phyloP scores from a whole-genome alignment of 2,113 vertebrate species.

The Paramisgurnus dabryanus region DNA sequence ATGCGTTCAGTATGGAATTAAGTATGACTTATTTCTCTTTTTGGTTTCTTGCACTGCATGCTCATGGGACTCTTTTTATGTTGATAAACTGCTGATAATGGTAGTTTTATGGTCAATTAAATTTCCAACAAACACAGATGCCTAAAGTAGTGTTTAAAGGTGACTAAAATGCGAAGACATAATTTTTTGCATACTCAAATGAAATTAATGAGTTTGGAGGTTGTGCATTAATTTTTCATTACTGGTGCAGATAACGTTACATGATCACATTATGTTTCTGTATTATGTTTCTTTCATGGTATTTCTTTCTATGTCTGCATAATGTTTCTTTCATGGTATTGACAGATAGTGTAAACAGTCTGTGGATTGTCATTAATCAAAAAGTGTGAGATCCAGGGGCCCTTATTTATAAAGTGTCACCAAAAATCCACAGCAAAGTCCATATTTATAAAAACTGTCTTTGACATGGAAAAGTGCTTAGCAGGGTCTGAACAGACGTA shows the following conservation, averaged over 20 bases:
- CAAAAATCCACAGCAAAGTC: no score
- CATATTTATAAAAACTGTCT: no score
- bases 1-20: conserved; percentile 68
- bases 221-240: conserved; percentile 38
- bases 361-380: conserved; percentile 58
- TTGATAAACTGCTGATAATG: conserved; percentile 72
- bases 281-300: background rate
- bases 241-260: conserved; percentile 20
- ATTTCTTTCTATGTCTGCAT: conserved; percentile 11
- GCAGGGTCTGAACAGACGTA: no score
- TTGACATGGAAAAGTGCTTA: no score
- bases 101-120: conserved; percentile 60
- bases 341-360: conserved; percentile 55
- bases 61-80: conserved; percentile 66
- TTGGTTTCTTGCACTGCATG: conserved; percentile 65
- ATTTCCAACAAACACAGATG: conserved; percentile 52
- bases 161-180: conserved; percentile 27
- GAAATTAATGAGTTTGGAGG: background rate
- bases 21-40: conserved; percentile 70
- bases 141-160: conserved; percentile 29
- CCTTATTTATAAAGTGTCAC: no score
- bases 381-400: background rate
- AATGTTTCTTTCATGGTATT: conserved; percentile 10
- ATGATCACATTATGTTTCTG: conserved; percentile 15
- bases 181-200: no score